Evolutionary conservation across 2,797 vertebrate species (phyloP), one percentile per base, ranked within the genome.

Genomic region (Tragelaphus eurycerus): DNA sequence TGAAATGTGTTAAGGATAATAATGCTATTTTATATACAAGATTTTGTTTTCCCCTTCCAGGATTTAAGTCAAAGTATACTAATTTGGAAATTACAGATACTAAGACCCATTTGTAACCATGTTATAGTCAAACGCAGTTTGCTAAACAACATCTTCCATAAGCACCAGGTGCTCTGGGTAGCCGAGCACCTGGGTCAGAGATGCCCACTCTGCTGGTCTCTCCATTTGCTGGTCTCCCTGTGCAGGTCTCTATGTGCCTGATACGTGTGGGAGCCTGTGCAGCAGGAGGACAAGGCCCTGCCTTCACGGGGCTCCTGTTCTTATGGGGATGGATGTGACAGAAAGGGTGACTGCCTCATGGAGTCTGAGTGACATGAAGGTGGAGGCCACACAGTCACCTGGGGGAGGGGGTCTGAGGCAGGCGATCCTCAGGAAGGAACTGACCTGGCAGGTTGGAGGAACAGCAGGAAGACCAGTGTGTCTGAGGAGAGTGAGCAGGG

Each of bases 1-100:
- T 43, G 78, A 90, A 23, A 64, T 95, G 25, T 34, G 4, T 91
- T 90, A 46, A 7, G 54, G 64, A 38, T 55, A 48, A 78, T 16
- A 19, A 5, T 83, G 71, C 67, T 93, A 0, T 71, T 59, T 86
- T 76, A 52, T 48, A 57, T 85, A 71, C 46, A 76, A 62, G 16
- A 15, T 93, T 93, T 90, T 57, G 17, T 93, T 87, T 94, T 38
- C n/a, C 17, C 64, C n/a, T 17, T 90, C 46, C 12, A 34, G 1
- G 10, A 74, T 21, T 34, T 46, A 81, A 81, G 46, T 86, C 27
- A 29, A 46, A 85, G n/a, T 71, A 15, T 38, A 55, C 57, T 71
- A 43, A 15, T 59, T 90, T 79, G 59, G 52, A 52, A 89, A 62
- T 86, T 46, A 90, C 19, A 90, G 27, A 31, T 23, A 9, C 0